A percentile compares a stretch with the other conserved stretches of the same genome.
phyloP scores from a whole-genome alignment of 2,888 invertebrate species.

The Oscheius myriophilus region DNA sequence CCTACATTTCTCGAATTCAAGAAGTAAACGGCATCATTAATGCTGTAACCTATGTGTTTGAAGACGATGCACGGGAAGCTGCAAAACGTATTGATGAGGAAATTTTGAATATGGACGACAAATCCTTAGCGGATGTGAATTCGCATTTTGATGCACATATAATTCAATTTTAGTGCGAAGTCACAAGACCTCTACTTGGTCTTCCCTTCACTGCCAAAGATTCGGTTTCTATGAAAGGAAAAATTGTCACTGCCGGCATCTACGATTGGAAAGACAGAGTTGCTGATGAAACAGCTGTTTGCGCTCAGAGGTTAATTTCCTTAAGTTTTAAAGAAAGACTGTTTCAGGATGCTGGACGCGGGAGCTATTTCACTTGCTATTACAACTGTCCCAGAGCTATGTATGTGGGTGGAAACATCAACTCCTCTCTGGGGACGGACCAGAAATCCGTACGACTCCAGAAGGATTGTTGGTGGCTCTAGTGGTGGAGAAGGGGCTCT shows the following conservation, averaged over 20 bases:
- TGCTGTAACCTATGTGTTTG: constrained; percentile 6
- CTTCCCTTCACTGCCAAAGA: constrained; percentile 26
- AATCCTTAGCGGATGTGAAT: neutral
- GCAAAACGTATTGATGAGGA: neutral
- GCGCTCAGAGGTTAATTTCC: neutral
- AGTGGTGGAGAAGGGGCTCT: constrained; percentile 30
- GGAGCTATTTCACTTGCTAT: constrained; percentile 25
- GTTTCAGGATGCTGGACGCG: constrained; percentile 19
- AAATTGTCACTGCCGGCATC: neutral
- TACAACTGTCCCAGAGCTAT: constrained; percentile 27
- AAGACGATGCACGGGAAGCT: constrained; percentile 10
- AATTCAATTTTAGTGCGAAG: neutral
- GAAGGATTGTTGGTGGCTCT: constrained; percentile 29
- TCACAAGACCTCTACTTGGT: constrained; percentile 16
- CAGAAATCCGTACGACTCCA: constrained; percentile 27
- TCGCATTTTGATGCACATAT: neutral
- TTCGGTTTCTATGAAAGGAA: constrained; percentile 10
- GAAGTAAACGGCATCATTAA: constrained; percentile 24
- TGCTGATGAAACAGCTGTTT: neutral
- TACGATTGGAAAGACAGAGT: neutral
- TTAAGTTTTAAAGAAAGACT: too few species aligned
- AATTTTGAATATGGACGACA: neutral
- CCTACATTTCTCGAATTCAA: constrained; percentile 20
- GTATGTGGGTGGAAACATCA: constrained; percentile 23
- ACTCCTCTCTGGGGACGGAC: constrained; percentile 20